Percentiles rank a stretch among this genome's conserved stretches.
Conservation (phyloP, 2,113 vertebrate genomes). For the Motacilla tschutschensis region DNA sequence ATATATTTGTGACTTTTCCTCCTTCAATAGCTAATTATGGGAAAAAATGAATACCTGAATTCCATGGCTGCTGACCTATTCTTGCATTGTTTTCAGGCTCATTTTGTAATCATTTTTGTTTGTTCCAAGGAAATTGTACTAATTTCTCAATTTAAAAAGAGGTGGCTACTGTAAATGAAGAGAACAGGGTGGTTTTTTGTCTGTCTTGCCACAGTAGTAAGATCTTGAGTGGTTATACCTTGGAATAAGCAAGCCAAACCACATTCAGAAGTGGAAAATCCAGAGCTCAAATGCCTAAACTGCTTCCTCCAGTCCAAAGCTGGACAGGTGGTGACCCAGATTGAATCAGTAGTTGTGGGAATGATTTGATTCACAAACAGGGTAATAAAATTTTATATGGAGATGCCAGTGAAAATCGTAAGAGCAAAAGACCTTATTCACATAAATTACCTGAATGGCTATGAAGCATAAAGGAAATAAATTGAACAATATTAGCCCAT, state of each 20-base stretch:
- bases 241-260: not conserved
- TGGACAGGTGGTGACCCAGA: slow-evolving; percentile 77
- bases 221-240: not conserved
- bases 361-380: slow-evolving; percentile 79
- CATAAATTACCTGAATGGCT: slow-evolving; percentile 75
- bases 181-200: not conserved
- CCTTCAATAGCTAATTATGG: slow-evolving; percentile 67
- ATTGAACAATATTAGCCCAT: slow-evolving; percentile 64
- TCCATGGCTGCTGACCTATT: slow-evolving; percentile 26
- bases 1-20: slow-evolving; percentile 75
- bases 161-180: not conserved
- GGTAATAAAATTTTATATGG: slow-evolving; percentile 82
- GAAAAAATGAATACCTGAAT: slow-evolving; percentile 29
- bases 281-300: slow-evolving; percentile 45
- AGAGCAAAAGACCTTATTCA: slow-evolving; percentile 69
- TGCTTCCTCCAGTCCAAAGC: slow-evolving; percentile 54
- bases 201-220: not conserved
- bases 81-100: slow-evolving; percentile 30
- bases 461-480: slow-evolving; percentile 70
- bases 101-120: not conserved
- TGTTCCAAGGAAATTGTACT: slow-evolving; percentile 6
- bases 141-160: slow-evolving; percentile 25
- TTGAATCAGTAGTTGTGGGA: slow-evolving; percentile 76
- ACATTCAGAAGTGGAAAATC: slow-evolving; percentile 13
- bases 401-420: slow-evolving; percentile 72